Percentiles rank a stretch among this genome's conserved stretches.
phyloP scores from a whole-genome alignment of 2,797 vertebrate genomes.

The Pempheris klunzingeri region DNA sequence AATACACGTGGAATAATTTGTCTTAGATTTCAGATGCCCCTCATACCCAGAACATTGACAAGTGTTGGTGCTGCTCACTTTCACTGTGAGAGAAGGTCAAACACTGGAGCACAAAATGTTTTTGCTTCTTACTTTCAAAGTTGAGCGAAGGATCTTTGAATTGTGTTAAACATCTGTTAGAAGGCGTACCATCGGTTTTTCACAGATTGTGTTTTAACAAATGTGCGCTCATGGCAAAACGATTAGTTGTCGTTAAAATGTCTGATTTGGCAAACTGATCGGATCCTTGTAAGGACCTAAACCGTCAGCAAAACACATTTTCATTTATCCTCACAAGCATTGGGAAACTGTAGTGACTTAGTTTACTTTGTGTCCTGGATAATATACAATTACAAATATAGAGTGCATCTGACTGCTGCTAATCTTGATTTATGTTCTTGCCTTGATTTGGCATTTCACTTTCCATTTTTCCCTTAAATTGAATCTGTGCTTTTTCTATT shows the following conservation, averaged over 20 bases:
- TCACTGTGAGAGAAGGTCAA: not conserved
- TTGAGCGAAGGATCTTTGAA: not conserved
- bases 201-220: not conserved
- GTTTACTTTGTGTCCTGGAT: constrained; percentile 13
- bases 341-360: not conserved
- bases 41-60: not conserved
- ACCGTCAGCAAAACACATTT: constrained; percentile 20
- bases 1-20: not conserved
- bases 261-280: not conserved
- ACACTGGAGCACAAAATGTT: not conserved
- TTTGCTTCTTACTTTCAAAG: not conserved
- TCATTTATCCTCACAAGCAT: not conserved
- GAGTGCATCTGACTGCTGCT: not conserved
- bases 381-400: not conserved
- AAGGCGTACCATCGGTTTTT: not conserved
- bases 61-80: not conserved
- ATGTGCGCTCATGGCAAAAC: not conserved
- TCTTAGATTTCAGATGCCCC: not conserved
- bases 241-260: not conserved
- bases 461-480: not conserved
- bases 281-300: not conserved
- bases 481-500: not conserved
- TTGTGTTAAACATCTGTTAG: not conserved
- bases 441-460: not conserved
- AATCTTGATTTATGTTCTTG: not conserved